Conservation (phyloP, 2,797 vertebrate genomes). For the Halcyon leucocephala region DNA sequence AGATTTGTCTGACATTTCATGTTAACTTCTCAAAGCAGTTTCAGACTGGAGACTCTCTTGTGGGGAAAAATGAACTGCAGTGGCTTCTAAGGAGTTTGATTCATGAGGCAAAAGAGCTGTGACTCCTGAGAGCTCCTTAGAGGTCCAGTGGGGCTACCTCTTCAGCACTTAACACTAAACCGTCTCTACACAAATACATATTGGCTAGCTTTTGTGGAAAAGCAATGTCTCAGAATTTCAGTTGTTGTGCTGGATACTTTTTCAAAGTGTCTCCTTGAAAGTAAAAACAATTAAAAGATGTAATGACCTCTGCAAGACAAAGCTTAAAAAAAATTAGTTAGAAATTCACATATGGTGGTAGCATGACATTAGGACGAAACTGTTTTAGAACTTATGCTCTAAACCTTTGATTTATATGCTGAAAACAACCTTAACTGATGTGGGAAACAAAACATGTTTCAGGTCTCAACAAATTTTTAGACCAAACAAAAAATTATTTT, state of each 20-base stretch:
- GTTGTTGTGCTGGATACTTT: not conserved
- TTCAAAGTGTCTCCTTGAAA: not conserved
- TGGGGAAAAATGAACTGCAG: not conserved
- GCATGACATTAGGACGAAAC: not conserved
- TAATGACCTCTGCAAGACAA: not conserved
- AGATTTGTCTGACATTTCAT: not conserved
- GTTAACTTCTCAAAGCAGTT: rapidly evolving
- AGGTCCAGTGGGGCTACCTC: rapidly evolving
- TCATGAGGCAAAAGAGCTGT: not conserved
- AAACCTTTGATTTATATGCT: not conserved
- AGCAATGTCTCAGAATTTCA: not conserved
- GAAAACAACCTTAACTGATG: not conserved
- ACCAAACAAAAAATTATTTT: not conserved
- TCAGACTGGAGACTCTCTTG: not conserved
- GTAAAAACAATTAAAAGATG: not conserved
- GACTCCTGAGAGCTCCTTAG: not conserved
- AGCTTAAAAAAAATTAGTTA: not conserved
- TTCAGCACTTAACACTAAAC: not conserved
- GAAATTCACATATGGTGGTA: not conserved
- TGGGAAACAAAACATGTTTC: not conserved
- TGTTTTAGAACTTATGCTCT: not conserved
- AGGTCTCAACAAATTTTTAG: not conserved
- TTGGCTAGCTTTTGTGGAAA: not conserved
- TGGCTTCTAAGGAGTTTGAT: not conserved
- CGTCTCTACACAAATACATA: rapidly evolving